Percentiles rank a stretch among this genome's conserved stretches.
Evolutionary conservation across 2,888 invertebrate genomes (phyloP).

Genomic region (Drosophila pseudotalamancana): DNA sequence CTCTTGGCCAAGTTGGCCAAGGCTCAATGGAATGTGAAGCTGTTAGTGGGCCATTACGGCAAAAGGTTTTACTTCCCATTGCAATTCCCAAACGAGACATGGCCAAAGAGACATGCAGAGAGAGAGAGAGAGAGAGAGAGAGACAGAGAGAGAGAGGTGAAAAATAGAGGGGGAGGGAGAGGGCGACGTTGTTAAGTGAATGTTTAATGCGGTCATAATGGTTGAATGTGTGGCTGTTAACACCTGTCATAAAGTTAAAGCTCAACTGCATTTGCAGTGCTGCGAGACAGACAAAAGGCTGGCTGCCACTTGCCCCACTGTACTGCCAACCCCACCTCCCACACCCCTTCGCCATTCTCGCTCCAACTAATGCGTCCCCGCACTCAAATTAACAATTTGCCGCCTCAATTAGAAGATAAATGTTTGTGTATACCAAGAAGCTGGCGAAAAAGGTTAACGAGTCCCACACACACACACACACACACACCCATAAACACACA

Average conservation of each 20-base stretch:
- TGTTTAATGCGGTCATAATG: constrained; percentile 58
- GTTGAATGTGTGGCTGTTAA: constrained; percentile 55
- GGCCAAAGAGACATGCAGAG: not conserved
- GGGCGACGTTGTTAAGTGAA: constrained; percentile 48
- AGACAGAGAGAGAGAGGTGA: not conserved
- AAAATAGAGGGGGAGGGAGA: not conserved
- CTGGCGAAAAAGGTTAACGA: constrained; percentile 66
- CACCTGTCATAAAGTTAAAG: constrained; percentile 73
- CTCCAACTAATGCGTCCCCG: constrained; percentile 37
- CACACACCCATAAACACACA: constrained; percentile 11
- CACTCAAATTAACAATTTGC: constrained; percentile 59
- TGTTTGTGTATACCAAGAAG: constrained; percentile 56
- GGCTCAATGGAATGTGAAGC: constrained; percentile 1
- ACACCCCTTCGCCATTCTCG: too few species aligned
- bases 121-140: not conserved
- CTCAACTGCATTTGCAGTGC: constrained; percentile 57
- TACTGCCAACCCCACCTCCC: constrained; percentile 5
- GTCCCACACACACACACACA: constrained; percentile 41
- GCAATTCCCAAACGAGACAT: constrained; percentile 46
- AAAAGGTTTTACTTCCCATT: constrained; percentile 28
- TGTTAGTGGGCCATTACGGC: constrained; percentile 20
- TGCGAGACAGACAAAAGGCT: constrained; percentile 6
- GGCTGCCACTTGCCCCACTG: not conserved
- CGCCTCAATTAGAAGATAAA: constrained; percentile 72
- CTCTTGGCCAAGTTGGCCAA: not conserved